Conservation (phyloP, 2,888 invertebrate species). For the Pyrochroa serraticornis region DNA sequence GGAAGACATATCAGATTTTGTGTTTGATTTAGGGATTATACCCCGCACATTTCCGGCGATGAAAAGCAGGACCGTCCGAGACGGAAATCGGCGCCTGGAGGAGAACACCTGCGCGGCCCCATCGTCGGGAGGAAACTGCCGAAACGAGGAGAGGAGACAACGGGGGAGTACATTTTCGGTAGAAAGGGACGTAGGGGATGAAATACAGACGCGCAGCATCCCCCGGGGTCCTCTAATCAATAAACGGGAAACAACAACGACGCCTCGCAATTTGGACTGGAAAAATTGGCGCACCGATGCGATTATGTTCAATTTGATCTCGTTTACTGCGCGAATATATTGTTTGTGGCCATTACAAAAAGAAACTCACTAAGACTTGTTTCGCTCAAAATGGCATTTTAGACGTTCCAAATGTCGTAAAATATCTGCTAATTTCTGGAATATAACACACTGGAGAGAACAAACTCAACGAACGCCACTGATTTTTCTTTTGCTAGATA, state of each 20-base stretch:
- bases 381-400: too few species aligned
- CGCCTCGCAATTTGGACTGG: conserved; percentile 4
- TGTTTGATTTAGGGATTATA: conserved; percentile 36
- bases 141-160: neutral
- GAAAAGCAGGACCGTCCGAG: neutral
- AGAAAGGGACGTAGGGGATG: conserved; percentile 32
- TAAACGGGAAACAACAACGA: conserved; percentile 24
- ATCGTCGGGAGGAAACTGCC: conserved; percentile 5
- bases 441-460: too few species aligned
- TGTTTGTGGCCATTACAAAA: too few species aligned
- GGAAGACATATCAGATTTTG: conserved; percentile 64
- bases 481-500: too few species aligned
- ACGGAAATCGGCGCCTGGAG: conserved; percentile 10
- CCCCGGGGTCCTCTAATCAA: conserved; percentile 30
- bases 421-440: too few species aligned
- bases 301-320: neutral
- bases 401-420: too few species aligned
- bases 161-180: conserved; percentile 5
- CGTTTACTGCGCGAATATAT: too few species aligned
- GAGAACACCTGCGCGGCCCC: conserved; percentile 12
- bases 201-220: conserved; percentile 47
- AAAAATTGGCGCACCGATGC: neutral
- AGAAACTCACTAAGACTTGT: too few species aligned
- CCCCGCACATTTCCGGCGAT: conserved; percentile 32
- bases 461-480: too few species aligned